phyloP scores from a whole-genome alignment of 1,140 invertebrate genomes.

The Hypothenemus hampei region DNA sequence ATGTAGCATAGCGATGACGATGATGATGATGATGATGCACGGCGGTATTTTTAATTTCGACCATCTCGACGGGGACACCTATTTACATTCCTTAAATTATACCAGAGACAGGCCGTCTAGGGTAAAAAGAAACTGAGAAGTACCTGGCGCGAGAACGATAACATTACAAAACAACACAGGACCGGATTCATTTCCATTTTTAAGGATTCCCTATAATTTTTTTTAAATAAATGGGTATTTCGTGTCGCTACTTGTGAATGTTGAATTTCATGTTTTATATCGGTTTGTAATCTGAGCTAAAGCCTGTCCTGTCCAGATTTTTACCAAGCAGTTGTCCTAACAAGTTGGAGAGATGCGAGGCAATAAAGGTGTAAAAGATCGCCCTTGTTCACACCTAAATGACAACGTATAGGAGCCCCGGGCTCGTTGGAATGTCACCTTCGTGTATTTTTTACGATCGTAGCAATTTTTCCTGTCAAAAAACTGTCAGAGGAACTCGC shows the following conservation, averaged over 20 bases:
- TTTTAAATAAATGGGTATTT: too few species aligned
- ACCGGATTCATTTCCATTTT: too few species aligned
- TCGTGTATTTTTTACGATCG: background rate
- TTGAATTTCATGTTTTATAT: too few species aligned
- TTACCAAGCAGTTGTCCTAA: slow-evolving; percentile 4
- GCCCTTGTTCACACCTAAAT: slow-evolving; percentile 16
- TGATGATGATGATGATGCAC: too few species aligned
- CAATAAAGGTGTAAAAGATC: slow-evolving; percentile 20
- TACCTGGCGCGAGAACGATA: slow-evolving; percentile 16
- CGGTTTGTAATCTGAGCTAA: too few species aligned
- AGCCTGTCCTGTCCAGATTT: too few species aligned
- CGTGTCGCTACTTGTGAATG: too few species aligned
- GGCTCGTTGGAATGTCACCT: background rate
- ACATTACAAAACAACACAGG: too few species aligned
- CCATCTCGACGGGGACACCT: slow-evolving; percentile 19
- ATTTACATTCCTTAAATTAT: slow-evolving; percentile 23
- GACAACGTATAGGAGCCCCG: background rate
- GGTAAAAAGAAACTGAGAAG: slow-evolving; percentile 22
- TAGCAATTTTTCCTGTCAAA: background rate
- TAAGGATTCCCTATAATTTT: too few species aligned
- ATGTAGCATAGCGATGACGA: too few species aligned
- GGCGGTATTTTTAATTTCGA: slow-evolving; percentile 18
- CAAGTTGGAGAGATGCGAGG: slow-evolving; percentile 9
- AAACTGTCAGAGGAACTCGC: background rate
- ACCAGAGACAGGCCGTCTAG: slow-evolving; percentile 20